A percentile compares a stretch with the other conserved stretches of the same genome.
These are phyloP conservation scores for Coilia nasus DNA, from an alignment of 2,797 vertebrate genomes.

Conservation along the genomic window DNA sequence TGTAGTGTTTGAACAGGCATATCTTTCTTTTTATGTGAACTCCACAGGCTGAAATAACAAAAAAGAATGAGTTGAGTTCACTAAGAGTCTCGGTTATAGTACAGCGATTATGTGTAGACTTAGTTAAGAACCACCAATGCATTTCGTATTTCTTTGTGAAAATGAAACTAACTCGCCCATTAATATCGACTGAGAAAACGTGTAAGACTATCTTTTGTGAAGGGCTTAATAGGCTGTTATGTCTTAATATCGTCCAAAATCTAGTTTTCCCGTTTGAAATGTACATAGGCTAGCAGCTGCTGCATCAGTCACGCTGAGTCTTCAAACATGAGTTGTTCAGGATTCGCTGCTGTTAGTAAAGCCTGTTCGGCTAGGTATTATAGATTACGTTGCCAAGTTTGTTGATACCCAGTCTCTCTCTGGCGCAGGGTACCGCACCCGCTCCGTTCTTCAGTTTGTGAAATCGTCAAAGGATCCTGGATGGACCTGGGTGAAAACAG, in stretches of 20 bases:
- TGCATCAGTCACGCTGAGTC: neutral
- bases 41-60: neutral
- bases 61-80: neutral
- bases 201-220: neutral
- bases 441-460: constrained; percentile 59
- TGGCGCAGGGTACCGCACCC: constrained; percentile 64
- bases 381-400: neutral
- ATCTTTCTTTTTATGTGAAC: neutral
- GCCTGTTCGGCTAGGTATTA: neutral
- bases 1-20: neutral
- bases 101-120: neutral
- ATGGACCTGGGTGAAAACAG: constrained; percentile 96
- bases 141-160: neutral
- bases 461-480: constrained; percentile 80
- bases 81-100: neutral
- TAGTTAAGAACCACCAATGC: neutral
- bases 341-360: neutral
- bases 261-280: neutral
- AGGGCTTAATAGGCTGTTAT: neutral
- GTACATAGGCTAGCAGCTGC: neutral
- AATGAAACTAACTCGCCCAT: constrained; percentile 4
- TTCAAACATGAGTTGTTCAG: neutral
- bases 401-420: neutral
- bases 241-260: neutral
- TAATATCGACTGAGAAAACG: neutral